Percentiles rank a stretch among this genome's conserved stretches.
Conservation (phyloP, 92 coral and sea anemone species). For the Virgularia gustaviana region DNA sequence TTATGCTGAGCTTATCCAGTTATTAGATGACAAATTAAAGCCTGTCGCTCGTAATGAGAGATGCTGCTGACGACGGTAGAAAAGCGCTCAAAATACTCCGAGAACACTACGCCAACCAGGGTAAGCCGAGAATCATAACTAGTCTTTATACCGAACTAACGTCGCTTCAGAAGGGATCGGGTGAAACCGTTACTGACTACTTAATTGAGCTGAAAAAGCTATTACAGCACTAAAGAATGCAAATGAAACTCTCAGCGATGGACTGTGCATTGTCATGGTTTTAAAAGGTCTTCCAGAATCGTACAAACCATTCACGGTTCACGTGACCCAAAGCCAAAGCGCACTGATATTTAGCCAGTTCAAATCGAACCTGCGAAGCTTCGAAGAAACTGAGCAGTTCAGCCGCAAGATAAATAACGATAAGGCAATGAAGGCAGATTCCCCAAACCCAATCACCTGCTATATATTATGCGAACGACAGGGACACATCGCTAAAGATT, state of each 20-base stretch:
- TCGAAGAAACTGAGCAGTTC: conserved; percentile 45
- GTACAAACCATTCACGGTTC: background rate
- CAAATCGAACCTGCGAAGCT: conserved; percentile 21
- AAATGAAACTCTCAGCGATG: background rate
- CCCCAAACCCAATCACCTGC: background rate
- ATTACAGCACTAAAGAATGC: background rate
- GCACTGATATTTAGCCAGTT: conserved; percentile 30
- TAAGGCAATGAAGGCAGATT: background rate
- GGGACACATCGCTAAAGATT: conserved; percentile 33
- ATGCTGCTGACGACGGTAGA: background rate
- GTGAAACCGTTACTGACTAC: background rate
- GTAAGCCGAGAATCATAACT: background rate
- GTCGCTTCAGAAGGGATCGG: background rate
- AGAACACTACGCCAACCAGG: background rate
- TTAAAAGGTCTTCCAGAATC: background rate
- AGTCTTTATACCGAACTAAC: conserved; percentile 33
- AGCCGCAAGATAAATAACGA: background rate
- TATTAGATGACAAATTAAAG: background rate
- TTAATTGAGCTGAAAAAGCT: background rate
- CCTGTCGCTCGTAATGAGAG: conserved; percentile 1
- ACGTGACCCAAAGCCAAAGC: conserved; percentile 4
- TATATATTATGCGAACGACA: conserved; percentile 24
- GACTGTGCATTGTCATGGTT: background rate
- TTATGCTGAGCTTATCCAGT: background rate
- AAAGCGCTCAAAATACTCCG: background rate